Conservation (phyloP, 1,140 invertebrate genomes). For the Pantala flavescens region DNA sequence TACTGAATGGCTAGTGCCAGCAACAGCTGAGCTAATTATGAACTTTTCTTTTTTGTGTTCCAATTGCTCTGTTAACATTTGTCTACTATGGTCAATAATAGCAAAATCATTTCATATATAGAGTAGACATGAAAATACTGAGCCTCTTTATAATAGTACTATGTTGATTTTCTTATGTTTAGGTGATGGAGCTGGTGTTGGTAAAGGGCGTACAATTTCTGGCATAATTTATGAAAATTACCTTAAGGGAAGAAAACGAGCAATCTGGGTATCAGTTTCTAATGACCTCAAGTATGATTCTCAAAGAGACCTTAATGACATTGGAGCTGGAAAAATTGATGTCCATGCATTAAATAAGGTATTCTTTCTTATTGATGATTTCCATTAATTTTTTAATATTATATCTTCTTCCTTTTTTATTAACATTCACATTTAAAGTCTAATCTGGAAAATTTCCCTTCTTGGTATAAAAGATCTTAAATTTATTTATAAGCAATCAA, state of each 20-base stretch:
- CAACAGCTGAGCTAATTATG: too few relatives aligned
- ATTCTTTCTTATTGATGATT: constrained; percentile 16
- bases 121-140: too few relatives aligned
- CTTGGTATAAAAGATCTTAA: too few relatives aligned
- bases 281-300: constrained; percentile 98
- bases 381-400: background rate
- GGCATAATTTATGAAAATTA: constrained; percentile 99
- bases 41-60: too few relatives aligned
- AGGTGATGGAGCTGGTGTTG: constrained; percentile 98
- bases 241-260: constrained; percentile 79
- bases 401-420: constrained; percentile 12
- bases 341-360: constrained; percentile 86
- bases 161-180: constrained; percentile 21
- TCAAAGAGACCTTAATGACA: constrained; percentile 90
- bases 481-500: too few relatives aligned
- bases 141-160: too few relatives aligned
- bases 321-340: constrained; percentile 82
- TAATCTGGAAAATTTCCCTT: too few relatives aligned
- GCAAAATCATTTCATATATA: too few relatives aligned
- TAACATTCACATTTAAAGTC: too few relatives aligned
- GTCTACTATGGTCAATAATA: too few relatives aligned
- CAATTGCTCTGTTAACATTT: too few relatives aligned
- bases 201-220: constrained; percentile 96
- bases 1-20: too few relatives aligned
- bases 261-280: constrained; percentile 96